Base-by-base conservation (phyloP, 30 jellyfish, hydroid and myxozoan genomes). In the Hydractinia echinata region DNA sequence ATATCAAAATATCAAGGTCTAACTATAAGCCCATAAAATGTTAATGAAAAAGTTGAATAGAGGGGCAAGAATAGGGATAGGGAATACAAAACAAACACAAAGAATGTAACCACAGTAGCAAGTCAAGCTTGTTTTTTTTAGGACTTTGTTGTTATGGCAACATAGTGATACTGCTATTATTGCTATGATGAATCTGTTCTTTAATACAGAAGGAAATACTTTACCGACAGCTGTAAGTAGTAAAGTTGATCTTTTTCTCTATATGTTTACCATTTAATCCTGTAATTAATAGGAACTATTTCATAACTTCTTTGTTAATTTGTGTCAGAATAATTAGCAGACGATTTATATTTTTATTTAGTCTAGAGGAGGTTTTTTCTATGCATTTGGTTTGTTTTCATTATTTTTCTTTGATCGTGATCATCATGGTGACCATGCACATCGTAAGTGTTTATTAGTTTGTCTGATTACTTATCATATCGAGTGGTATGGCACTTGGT, bases 81-180 rank as follows among this genome's bases (percentile, higher is more conserved):
- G n/a, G n/a, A n/a, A 30, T 2, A 30, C 44, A 30, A 30, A 30
- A 30, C 44, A 30, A 30, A 30, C 2, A 2, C 2, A 2, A 30
- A 30, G 44, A 30, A 30, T 30, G 44, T 30, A 30, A 30, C 44
- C 44, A 30, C 44, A 2, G 44, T 30, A 30, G 44, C 44, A 18
- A 10, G 0, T 67, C 20, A 1, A 50, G 6, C 7, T 51, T 56
- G 48, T 50, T 85, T 49, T 69, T 13, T 77, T 64, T 10, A 88
- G 96, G 67, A 79, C 94, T 67, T 71, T 88, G 39, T 74, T 88
- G 51, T 53, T 88, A 18, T 81, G 80, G 60, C 94, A 83, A 48
- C 96, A 83, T 48, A 74, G 96, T 79, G 96, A 88, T 73, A 56
- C 92, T 8, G 94, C 90, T 76, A 79, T 88, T 21, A 81, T 88